Evolutionary conservation across 2,888 invertebrate genomes (phyloP), one percentile per base, ranked within the genome.

Genomic region (Melitaea athalia): DNA sequence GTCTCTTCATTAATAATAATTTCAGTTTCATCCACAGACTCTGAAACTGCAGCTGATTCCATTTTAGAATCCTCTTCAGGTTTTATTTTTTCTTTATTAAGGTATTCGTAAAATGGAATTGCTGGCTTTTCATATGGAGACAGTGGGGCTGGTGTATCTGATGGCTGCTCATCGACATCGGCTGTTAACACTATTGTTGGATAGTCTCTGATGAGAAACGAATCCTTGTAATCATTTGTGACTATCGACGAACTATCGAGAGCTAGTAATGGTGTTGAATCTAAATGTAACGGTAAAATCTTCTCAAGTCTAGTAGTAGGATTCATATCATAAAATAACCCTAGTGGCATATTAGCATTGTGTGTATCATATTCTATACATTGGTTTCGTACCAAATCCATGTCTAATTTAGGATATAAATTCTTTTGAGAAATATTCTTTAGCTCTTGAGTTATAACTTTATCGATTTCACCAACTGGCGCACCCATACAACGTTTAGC

Each of bases 401-500:
- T 17, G 33, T 65, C 62, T 1, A 42, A 14, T 33, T 67, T 59
- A 5, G 60, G 15, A 3, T 52, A 31, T 5, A 33, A 55, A 6
- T 69, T 59, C 0, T 45, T 53, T 47, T n/a, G 55, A 8, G 65
- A 49, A 10, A 68, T 14, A 45, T 70, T 74, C 17, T 61, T 73
- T 43, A 77, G 59, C 61, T 78, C 78, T 14, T 72, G 70, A 5
- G 74, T 52, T 31, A 78, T 59, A 15, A 64, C 64, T 43, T 75
- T 71, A 64, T 78, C 78, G 17, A 78, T 64, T n/a, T 75, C 59
- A 15, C 70, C 68, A n/a, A 63, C 55, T 15, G 74, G 67, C 15
- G 69, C 15, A 8, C 60, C 60, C 11, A 78, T 71, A 62, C 77
- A 78, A 43, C 72, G 73, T 11, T 70, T 74, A 14, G 78, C 78